A percentile compares a stretch with the other conserved stretches of the same genome.
Conservation (phyloP, 2,888 invertebrate genomes). For the Spisula subtruncata region DNA sequence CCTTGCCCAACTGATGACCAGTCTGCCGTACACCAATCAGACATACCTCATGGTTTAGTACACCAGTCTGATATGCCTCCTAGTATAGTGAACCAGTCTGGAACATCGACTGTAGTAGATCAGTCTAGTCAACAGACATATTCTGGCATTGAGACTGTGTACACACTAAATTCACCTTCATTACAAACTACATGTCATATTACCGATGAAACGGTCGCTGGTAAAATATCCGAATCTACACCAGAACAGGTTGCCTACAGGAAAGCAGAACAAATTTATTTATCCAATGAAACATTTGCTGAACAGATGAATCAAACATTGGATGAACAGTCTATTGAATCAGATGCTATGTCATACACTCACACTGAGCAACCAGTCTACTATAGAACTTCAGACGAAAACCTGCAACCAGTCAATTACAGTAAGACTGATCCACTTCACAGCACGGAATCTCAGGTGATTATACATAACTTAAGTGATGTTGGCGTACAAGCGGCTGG, state of each 20-base stretch:
- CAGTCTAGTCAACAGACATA: neutral
- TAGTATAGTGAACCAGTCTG: neutral
- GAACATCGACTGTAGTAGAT: neutral
- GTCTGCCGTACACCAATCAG: neutral
- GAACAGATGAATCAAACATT: slow-evolving; percentile 26
- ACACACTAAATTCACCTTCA: slow-evolving; percentile 50
- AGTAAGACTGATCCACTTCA: slow-evolving; percentile 29
- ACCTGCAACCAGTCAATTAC: slow-evolving; percentile 41
- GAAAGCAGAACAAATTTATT: slow-evolving; percentile 10
- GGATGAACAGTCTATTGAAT: slow-evolving; percentile 30
- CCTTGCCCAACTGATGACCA: slow-evolving; percentile 32
- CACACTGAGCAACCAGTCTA: slow-evolving; percentile 12
- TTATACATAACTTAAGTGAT: slow-evolving; percentile 36
- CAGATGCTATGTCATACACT: neutral
- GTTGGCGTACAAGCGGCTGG: slow-evolving; percentile 32
- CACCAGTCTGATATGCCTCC: neutral
- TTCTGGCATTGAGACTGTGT: slow-evolving; percentile 47
- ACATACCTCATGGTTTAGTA: too few species aligned
- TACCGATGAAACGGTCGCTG: neutral
- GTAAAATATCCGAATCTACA: neutral
- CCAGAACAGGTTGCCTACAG: slow-evolving; percentile 32
- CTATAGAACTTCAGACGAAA: slow-evolving; percentile 26
- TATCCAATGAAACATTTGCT: slow-evolving; percentile 20
- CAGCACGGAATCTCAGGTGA: neutral
- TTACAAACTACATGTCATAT: neutral